Evolutionary conservation across 2,888 invertebrate genomes (phyloP), one percentile per base, ranked within the genome.

Genomic region (Toxonevra muliebris): DNA sequence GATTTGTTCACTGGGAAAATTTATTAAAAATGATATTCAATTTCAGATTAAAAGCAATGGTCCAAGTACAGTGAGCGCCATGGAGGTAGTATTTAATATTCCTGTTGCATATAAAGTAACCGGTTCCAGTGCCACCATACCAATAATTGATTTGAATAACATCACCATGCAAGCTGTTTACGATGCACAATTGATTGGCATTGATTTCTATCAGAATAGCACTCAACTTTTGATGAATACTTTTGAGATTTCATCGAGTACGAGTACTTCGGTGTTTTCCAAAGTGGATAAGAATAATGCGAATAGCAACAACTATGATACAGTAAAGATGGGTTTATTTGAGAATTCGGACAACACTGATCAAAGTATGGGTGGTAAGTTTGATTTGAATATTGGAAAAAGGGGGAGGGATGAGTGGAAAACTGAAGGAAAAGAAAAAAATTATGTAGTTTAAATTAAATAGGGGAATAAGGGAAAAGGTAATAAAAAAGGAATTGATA

Each of bases 11-110:
- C 30, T 30, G 2, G 7, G 3, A 30, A 30, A 30, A 30, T 30
- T 30, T 4, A 30, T 7, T 30, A 30, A 30, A 30, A 30, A 30
- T 42, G 2, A 3, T 52, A 43, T 45, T 20, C 17, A 12, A 7
- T 64, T 60, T 57, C 48, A 79, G 79, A 81, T 85, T 62, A 80
- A 81, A 69, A 86, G 85, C 66, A 81, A 81, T 61, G 85, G 85
- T 0, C 85, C 85, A 42, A 86, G 85, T 73, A 80, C 73, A 8
- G 78, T 86, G n/a, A 80, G 81, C 17, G 78, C 77, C 11, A 70
- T 85, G 58, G 80, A 83, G 50, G 71, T 85, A 0, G 74, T 76
- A 4, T 80, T 85, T 30, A 74, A 76, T 41, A 82, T 86, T 68
- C 85, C 85, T 2, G 79, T 85, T 0, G 81, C 84, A 0, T 84